Evolutionary conservation across 2,888 invertebrate species (phyloP), one percentile per base, ranked within the genome.

Genomic region (Troilus luridus): DNA sequence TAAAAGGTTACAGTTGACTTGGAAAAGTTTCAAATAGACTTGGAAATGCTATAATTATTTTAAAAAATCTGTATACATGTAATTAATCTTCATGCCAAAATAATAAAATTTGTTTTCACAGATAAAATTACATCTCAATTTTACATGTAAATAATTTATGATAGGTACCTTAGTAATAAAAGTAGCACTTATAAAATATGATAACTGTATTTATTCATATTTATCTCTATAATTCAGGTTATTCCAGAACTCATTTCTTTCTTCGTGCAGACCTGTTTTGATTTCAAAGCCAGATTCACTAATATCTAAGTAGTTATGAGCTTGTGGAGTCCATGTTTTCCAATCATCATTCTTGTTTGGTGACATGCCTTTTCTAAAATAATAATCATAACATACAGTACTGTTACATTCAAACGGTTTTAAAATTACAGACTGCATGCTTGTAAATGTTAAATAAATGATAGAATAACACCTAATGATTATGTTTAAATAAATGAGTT

Each of bases 241-340:
- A 11, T 85, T 85, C 85, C 85, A 85, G 21, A 85, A 85, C n/a
- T 54, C 56, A 56, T 85, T 56, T 85, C 85, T 54, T 12, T 85
- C 85, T 85, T 85, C 85, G 56, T 85, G 85, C n/a, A 85, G 85
- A 7, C 85, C 85, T 56, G 11, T 12, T 8, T 58, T 58, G 54
- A 85, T 7, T 85, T 85, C 12, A n/a, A 85, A 85, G 11, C 85
- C 85, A 56, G 85, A 85, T 56, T 56, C 56, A 58, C n/a, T 56
- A 58, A 85, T 85, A 85, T 85, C 41, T n/a, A 85, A 85, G 56
- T 85, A 85, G 54, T 85, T 85, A 85, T 85, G 85, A 56, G 17
- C 56, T 85, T 58, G 7, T 85, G 85, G 56, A n/a, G 85, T 85
- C 85, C 85, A 85, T 56, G 21, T 54, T 85, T 85, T 58, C 85